Evolutionary conservation across 2,797 vertebrate genomes (phyloP).

Genomic region (Florisuga fusca): DNA sequence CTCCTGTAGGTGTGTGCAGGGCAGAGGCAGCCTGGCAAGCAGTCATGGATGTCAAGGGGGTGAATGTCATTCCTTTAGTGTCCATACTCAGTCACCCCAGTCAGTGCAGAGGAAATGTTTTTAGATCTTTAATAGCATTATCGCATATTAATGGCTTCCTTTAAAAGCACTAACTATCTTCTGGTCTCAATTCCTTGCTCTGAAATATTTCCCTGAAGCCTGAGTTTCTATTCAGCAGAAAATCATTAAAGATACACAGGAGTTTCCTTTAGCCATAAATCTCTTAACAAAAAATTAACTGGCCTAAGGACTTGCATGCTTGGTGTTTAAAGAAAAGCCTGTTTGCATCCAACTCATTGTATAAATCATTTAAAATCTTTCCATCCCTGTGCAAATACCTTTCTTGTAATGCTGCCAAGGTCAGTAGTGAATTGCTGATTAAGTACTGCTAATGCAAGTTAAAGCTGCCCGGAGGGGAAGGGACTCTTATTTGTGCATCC

Average conservation of each 20-base stretch:
- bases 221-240: background rate
- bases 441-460: background rate
- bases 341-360: background rate
- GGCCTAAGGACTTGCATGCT: slow-evolving; percentile 3
- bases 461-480: background rate
- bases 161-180: background rate
- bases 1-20: background rate
- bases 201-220: background rate
- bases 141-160: slow-evolving; percentile 4
- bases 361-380: slow-evolving; percentile 46
- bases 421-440: slow-evolving; percentile 8
- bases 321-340: background rate
- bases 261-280: background rate
- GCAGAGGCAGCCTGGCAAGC: background rate
- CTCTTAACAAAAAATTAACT: slow-evolving; percentile 18
- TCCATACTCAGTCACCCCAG: background rate
- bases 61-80: background rate
- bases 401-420: slow-evolving; percentile 28
- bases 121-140: background rate
- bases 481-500: background rate
- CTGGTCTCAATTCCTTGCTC: background rate
- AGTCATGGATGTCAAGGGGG: background rate
- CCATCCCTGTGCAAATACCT: slow-evolving; percentile 9
- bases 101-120: background rate
- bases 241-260: background rate